These are phyloP conservation scores for Cairina moschata DNA, from an alignment of 2,113 vertebrate species.

Conservation along the genomic window DNA sequence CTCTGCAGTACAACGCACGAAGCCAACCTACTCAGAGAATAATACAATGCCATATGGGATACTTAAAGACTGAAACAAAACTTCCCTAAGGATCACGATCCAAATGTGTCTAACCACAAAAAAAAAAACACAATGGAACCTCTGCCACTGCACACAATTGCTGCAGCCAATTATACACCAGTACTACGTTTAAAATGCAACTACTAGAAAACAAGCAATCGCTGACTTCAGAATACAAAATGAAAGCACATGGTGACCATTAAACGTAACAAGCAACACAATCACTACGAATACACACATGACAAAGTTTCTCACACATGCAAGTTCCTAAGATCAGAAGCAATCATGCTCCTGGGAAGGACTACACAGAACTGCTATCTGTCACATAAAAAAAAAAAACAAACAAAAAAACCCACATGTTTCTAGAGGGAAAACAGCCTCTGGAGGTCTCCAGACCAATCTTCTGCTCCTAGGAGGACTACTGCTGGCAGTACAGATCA, in stretches of 20 bases:
- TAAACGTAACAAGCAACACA: background rate
- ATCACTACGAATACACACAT: background rate
- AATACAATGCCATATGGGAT: conserved; percentile 3
- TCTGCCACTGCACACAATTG: conserved; percentile 2
- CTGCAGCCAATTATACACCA: conserved; percentile 19
- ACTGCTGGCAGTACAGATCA: background rate
- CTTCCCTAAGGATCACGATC: conserved; percentile 3
- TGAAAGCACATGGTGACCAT: conserved; percentile 8
- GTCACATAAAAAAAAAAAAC: background rate
- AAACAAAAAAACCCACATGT: no score
- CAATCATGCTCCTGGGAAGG: background rate
- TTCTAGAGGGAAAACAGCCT: background rate
- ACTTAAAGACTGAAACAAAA: background rate
- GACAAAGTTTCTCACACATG: background rate
- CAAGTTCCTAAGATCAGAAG: background rate
- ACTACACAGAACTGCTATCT: background rate
- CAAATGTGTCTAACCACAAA: conserved; percentile 40
- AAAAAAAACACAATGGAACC: conserved; percentile 24
- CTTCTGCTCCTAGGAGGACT: background rate
- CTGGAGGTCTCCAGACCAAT: background rate
- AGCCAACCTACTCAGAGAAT: background rate
- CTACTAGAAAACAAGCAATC: background rate
- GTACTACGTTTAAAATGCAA: background rate
- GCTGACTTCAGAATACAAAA: background rate
- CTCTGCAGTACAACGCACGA: background rate